These are phyloP conservation scores for Cremastobaeus sp. DNA, from an alignment of 2,888 invertebrate genomes.

Conservation along the genomic window DNA sequence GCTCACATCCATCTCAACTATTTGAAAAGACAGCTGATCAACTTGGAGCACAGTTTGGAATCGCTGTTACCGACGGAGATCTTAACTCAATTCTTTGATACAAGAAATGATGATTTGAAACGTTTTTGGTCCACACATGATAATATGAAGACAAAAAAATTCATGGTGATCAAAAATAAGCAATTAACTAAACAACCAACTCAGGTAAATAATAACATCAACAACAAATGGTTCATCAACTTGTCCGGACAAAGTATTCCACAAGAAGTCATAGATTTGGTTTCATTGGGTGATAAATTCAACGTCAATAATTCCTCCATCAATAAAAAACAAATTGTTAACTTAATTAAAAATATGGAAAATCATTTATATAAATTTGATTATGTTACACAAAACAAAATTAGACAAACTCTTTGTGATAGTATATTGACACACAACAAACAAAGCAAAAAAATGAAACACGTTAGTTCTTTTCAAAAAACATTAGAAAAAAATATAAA, in stretches of 20 bases:
- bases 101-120: too few species aligned
- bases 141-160: too few species aligned
- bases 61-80: too few species aligned
- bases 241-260: background rate
- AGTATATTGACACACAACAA: background rate
- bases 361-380: background rate
- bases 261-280: background rate
- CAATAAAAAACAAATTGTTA: background rate
- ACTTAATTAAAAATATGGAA: background rate
- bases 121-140: too few species aligned
- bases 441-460: background rate
- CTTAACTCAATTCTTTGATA: too few species aligned
- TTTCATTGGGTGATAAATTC: constrained; percentile 3
- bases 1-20: too few species aligned
- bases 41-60: too few species aligned
- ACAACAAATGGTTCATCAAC: background rate
- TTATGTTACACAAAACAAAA: background rate
- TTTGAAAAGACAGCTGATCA: too few species aligned
- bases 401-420: background rate
- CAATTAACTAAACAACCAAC: too few species aligned
- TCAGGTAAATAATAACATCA: too few species aligned
- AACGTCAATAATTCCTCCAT: background rate
- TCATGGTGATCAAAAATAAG: too few species aligned
- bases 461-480: background rate
- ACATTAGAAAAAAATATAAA: background rate